A percentile compares a stretch with the other conserved stretches of the same genome.
Evolutionary conservation across 1,140 invertebrate genomes (phyloP).

Genomic region (Pseudoatta argentina): DNA sequence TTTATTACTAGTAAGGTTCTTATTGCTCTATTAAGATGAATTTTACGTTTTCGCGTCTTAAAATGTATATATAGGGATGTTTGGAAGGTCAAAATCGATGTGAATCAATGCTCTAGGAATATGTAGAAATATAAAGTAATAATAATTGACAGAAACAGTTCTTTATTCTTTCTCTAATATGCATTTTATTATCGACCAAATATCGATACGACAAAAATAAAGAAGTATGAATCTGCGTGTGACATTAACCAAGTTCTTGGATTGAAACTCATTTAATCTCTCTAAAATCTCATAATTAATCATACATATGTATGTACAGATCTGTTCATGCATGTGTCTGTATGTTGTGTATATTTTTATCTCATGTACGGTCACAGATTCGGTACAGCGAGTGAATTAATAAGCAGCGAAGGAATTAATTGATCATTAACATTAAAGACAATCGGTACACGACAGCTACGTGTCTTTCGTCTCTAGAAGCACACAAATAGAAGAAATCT

Average conservation of each 20-base stretch:
- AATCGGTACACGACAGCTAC: slow-evolving; percentile 69
- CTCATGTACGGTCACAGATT: slow-evolving; percentile 47
- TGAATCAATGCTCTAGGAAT: background rate
- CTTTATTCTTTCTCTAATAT: slow-evolving; percentile 67
- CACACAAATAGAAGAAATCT: slow-evolving; percentile 69
- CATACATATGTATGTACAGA: slow-evolving; percentile 40
- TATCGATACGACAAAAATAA: slow-evolving; percentile 76
- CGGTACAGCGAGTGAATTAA: slow-evolving; percentile 39
- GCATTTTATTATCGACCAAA: slow-evolving; percentile 78
- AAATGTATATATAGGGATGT: background rate
- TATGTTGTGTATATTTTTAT: slow-evolving; percentile 28
- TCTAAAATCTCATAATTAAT: slow-evolving; percentile 53
- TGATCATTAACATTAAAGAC: slow-evolving; percentile 74
- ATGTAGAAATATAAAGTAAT: background rate
- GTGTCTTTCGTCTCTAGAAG: slow-evolving; percentile 73
- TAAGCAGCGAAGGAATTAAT: slow-evolving; percentile 61
- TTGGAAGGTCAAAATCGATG: background rate
- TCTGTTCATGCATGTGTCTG: slow-evolving; percentile 52
- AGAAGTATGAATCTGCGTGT: slow-evolving; percentile 63
- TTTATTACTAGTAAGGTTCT: slow-evolving; percentile 15
- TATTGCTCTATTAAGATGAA: background rate
- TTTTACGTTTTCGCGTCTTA: background rate
- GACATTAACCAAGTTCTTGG: background rate
- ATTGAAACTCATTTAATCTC: slow-evolving; percentile 2
- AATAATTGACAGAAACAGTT: background rate